Evolutionary conservation across 37 sponge, comb jelly and placozoan genomes (phyloP), one percentile per base, ranked within the genome.

Genomic region (Lycopodina hypogea): DNA sequence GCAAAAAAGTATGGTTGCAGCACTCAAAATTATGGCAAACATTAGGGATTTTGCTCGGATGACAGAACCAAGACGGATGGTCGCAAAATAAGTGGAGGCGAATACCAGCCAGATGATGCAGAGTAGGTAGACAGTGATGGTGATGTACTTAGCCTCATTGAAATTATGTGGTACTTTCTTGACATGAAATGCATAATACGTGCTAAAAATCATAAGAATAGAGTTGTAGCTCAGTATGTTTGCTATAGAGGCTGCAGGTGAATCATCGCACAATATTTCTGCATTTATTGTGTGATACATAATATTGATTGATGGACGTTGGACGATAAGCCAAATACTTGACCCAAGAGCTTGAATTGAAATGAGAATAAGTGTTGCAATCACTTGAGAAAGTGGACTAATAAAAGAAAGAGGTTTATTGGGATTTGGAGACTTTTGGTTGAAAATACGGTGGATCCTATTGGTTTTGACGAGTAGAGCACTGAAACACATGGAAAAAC

Each of bases 61-160:
- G n/a, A n/a, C n/a, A n/a, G n/a, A n/a, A n/a, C 82, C 88, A 2
- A 76, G 72, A 2, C 8, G 18, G 14, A 67, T 26, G 22, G 68
- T 84, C 0, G 71, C 68, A 78, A 81, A 74, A 75, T 75, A 68
- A 34, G 82, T 50, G 18, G 90, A 77, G 23, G 85, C 79, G 71
- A 87, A 90, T 1, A 75, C 87, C 30, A 77, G 29, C 91, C 87
- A 90, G 3, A 87, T 71, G 1, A 82, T 64, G 32, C 56, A 66
- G 41, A 80, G 45, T 45, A 76, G 74, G 75, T 78, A 82, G 19
- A 68, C 2, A 1, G 79, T 72, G 26, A 86, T 23, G 63, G 58
- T 82, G 74, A 90, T 90, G 59, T 76, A 82, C 61, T 81, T n/a
- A n/a, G n/a, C n/a, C n/a, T n/a, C n/a, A n/a, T n/a, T n/a, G n/a